phyloP scores from a whole-genome alignment of 1,140 invertebrate genomes.

The Conopomorpha cramerella region DNA sequence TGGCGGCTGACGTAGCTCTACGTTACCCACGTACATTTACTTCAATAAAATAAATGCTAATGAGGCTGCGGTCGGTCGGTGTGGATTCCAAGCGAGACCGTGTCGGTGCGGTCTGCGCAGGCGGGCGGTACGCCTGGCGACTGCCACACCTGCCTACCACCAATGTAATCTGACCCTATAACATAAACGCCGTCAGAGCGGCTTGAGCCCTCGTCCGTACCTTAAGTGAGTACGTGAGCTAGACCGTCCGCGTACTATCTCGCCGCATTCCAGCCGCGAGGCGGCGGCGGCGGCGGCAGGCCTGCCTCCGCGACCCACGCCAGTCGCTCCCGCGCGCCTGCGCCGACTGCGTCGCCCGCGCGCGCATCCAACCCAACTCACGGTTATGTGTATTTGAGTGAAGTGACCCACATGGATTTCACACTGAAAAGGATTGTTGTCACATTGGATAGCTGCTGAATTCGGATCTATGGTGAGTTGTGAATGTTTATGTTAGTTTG shows the following conservation, averaged over 20 bases:
- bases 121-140: no score
- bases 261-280: conserved; percentile 43
- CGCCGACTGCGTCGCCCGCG: conserved; percentile 18
- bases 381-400: conserved; percentile 32
- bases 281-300: conserved; percentile 45
- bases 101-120: no score
- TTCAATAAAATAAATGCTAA: no score
- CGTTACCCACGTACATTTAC: no score
- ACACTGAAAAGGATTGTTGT: conserved; percentile 30
- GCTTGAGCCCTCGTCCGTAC: no score
- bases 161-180: conserved; percentile 13
- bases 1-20: no score
- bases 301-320: conserved; percentile 51
- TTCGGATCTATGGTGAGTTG: conserved; percentile 54
- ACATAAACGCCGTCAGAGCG: no score
- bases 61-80: no score
- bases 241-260: no score
- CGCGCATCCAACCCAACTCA: conserved; percentile 15
- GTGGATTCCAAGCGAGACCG: no score
- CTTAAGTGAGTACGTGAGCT: no score
- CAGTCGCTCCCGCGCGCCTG: conserved; percentile 38
- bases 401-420: conserved; percentile 45
- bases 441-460: conserved; percentile 27
- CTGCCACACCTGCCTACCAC: conserved; percentile 7
- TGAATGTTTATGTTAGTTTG: conserved; percentile 15